Evolutionary conservation across 2,113 vertebrate species (phyloP).

Genomic region (Xiphophorus hellerii): DNA sequence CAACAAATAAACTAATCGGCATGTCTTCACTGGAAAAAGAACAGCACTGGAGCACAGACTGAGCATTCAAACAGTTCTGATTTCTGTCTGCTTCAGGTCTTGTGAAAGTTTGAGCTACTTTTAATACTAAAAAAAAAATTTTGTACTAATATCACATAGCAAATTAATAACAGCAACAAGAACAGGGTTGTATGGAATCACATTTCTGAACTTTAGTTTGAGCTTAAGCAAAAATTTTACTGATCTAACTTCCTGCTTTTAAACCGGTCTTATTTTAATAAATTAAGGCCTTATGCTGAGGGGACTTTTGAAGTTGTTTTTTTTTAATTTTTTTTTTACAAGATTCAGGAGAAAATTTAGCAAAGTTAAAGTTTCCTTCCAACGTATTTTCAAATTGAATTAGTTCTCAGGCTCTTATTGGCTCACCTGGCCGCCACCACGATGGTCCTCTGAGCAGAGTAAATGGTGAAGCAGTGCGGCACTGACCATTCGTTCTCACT

Average conservation of each 20-base stretch:
- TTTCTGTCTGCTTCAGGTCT: too few species aligned
- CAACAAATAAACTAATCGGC: too few species aligned
- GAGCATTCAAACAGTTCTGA: background rate
- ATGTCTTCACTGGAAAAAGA: too few species aligned
- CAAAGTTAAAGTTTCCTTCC: background rate
- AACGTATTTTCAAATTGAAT: background rate
- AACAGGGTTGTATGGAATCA: background rate
- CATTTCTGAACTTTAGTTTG: background rate
- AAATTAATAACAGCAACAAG: background rate
- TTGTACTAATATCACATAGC: too few species aligned
- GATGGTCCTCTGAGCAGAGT: slow-evolving; percentile 90
- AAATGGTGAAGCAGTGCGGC: slow-evolving; percentile 96
- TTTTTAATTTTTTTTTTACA: too few species aligned
- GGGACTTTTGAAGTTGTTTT: background rate
- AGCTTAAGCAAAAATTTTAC: background rate
- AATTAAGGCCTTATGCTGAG: background rate
- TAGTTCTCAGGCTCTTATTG: background rate
- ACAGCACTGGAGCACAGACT: too few species aligned
- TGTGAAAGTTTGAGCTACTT: background rate
- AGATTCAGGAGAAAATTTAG: background rate
- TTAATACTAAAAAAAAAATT: too few species aligned
- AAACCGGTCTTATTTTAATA: too few species aligned
- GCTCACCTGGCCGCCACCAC: slow-evolving; percentile 95
- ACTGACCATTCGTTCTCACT: slow-evolving; percentile 87
- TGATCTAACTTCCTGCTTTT: too few species aligned